phyloP scores from a whole-genome alignment of 2,888 invertebrate genomes.

The Dysmachus trigonus region DNA sequence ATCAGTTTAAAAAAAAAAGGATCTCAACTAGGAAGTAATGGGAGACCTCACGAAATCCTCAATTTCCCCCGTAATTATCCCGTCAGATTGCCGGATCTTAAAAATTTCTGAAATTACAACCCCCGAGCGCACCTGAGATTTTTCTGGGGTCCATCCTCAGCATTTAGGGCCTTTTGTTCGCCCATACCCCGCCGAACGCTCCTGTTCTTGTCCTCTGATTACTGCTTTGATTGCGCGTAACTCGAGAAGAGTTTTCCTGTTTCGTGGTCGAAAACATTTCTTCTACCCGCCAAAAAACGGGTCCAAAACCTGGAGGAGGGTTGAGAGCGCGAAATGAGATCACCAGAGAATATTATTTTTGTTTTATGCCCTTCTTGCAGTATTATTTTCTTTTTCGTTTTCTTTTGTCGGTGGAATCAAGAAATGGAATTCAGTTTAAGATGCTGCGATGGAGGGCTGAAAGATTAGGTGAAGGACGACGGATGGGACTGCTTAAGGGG shows the following conservation, averaged over 20 bases:
- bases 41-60: not conserved
- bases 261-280: constrained; percentile 34
- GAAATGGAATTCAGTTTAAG: not conserved
- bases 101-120: constrained; percentile 36
- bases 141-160: constrained; percentile 44
- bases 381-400: too few relatives aligned
- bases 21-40: not conserved
- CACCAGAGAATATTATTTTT: constrained; percentile 4
- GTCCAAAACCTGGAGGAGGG: constrained; percentile 39
- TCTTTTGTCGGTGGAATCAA: not conserved
- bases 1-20: not conserved
- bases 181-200: not conserved
- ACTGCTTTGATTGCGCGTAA: constrained; percentile 47
- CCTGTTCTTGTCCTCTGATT: constrained; percentile 31
- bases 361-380: not conserved
- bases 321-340: constrained; percentile 21
- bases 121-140: constrained; percentile 29
- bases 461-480: not conserved
- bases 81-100: not conserved
- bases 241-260: constrained; percentile 50
- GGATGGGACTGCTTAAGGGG: not conserved
- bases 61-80: constrained; percentile 15
- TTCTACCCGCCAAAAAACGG: not conserved
- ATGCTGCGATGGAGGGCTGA: not conserved
- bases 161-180: constrained; percentile 41